These are phyloP conservation scores for Imbricaverruca yamaguchii DNA, from an alignment of 2,888 invertebrate species.

Conservation along the genomic window DNA sequence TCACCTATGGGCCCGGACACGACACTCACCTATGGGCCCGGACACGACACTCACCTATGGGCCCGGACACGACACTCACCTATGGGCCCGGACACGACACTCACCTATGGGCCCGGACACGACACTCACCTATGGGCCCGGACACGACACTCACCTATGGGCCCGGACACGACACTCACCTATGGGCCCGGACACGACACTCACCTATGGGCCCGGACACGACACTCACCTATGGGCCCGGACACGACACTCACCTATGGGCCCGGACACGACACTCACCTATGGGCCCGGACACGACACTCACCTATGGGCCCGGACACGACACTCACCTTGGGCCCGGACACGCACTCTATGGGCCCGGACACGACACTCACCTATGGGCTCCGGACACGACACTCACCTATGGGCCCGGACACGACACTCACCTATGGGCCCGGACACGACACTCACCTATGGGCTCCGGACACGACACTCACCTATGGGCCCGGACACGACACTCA, in stretches of 20 bases:
- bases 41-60: slow-evolving; percentile 58
- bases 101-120: slow-evolving; percentile 57
- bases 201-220: slow-evolving; percentile 57
- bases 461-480: slow-evolving; percentile 55
- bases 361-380: slow-evolving; percentile 58
- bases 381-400: slow-evolving; percentile 46
- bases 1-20: slow-evolving; percentile 57
- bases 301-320: slow-evolving; percentile 57
- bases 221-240: slow-evolving; percentile 58
- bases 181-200: slow-evolving; percentile 47
- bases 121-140: slow-evolving; percentile 58
- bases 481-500: slow-evolving; percentile 46
- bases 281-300: slow-evolving; percentile 47
- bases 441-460: slow-evolving; percentile 58
- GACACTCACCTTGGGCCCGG: slow-evolving; percentile 60
- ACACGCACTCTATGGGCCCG: no score
- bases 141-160: slow-evolving; percentile 58
- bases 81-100: slow-evolving; percentile 47
- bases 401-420: slow-evolving; percentile 50
- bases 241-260: slow-evolving; percentile 58
- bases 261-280: slow-evolving; percentile 50
- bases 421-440: slow-evolving; percentile 58
- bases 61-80: slow-evolving; percentile 50
- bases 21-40: slow-evolving; percentile 58
- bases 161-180: slow-evolving; percentile 50